Conservation (phyloP, 2,113 vertebrate species). For the Collichthys lucidus region DNA sequence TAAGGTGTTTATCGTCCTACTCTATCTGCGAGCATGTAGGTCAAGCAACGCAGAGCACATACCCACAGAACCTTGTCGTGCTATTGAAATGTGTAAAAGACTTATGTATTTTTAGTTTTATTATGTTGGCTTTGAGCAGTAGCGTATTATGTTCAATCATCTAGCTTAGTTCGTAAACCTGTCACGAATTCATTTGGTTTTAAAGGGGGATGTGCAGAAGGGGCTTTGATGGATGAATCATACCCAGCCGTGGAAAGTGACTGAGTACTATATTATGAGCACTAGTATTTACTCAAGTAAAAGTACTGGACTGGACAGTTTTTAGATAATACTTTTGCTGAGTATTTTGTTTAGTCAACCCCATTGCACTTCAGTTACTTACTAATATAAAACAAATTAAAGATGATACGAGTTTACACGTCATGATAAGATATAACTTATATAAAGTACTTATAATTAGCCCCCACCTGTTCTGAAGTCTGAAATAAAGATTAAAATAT, state of each 20-base stretch:
- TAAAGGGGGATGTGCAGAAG: background rate
- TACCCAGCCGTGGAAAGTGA: no score
- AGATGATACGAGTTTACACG: background rate
- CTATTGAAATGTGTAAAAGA: conserved; percentile 24
- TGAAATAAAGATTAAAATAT: no score
- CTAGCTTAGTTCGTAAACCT: conserved; percentile 26
- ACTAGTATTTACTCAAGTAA: no score
- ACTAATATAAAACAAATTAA: background rate
- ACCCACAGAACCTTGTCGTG: background rate
- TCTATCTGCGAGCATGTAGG: conserved; percentile 58
- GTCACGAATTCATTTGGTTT: conserved; percentile 21
- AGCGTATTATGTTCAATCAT: conserved; percentile 50
- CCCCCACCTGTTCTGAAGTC: background rate
- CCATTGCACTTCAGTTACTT: background rate
- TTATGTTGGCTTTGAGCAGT: conserved; percentile 51
- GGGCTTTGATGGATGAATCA: no score
- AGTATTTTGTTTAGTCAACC: background rate
- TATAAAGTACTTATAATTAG: background rate
- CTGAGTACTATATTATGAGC: no score
- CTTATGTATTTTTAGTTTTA: conserved; percentile 69
- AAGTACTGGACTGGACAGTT: background rate
- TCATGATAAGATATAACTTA: background rate
- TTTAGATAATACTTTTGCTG: no score
- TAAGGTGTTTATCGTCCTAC: conserved; percentile 53
- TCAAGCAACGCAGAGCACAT: conserved; percentile 40